Evolutionary conservation across 2,797 vertebrate species (phyloP).

Genomic region (Melanotaenia maccullochi): DNA sequence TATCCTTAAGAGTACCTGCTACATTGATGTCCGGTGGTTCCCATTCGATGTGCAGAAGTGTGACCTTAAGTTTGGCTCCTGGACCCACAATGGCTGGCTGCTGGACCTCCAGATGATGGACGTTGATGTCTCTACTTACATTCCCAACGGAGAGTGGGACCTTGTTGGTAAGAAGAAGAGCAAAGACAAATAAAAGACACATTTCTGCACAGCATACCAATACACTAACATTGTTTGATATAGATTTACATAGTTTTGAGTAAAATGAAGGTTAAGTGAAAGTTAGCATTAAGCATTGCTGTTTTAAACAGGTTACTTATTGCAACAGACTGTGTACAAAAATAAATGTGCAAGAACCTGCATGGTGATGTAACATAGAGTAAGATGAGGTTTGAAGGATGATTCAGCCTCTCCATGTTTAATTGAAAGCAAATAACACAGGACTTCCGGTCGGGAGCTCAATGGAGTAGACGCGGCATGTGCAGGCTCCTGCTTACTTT

Average conservation of each 20-base stretch:
- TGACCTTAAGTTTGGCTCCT: slow-evolving; percentile 94
- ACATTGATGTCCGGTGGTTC: slow-evolving; percentile 95
- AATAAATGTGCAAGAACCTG: background rate
- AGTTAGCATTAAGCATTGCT: background rate
- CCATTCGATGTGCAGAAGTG: slow-evolving; percentile 94
- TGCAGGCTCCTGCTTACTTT: no score
- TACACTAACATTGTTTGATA: background rate
- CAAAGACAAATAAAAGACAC: background rate
- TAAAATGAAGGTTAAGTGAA: background rate
- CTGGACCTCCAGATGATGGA: slow-evolving; percentile 93
- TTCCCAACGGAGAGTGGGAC: slow-evolving; percentile 94
- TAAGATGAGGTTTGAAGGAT: background rate
- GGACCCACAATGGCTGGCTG: slow-evolving; percentile 92
- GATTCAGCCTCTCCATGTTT: background rate
- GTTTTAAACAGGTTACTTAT: background rate
- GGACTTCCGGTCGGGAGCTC: no score
- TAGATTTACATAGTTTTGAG: background rate
- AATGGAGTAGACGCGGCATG: no score
- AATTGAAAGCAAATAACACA: background rate
- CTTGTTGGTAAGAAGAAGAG: slow-evolving; percentile 85
- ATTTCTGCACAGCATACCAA: background rate
- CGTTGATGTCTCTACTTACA: slow-evolving; percentile 91
- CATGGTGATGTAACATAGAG: background rate
- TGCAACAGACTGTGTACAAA: background rate
- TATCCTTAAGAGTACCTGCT: slow-evolving; percentile 90